phyloP scores from a whole-genome alignment of 2,797 vertebrate species.

The Melanotaenia pygmaea region DNA sequence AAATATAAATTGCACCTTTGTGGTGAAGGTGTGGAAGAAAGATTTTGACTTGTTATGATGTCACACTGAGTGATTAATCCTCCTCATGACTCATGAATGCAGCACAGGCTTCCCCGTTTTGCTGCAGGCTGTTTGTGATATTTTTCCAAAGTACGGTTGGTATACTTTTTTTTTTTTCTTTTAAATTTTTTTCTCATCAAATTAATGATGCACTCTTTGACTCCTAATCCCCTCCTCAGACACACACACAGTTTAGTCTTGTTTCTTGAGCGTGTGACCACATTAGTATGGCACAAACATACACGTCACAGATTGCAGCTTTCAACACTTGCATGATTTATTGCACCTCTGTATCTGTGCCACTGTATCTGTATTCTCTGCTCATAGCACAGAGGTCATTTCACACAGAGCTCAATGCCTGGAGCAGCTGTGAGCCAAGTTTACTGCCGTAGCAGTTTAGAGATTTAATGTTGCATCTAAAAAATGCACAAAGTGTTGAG shows the following conservation, averaged over 20 bases:
- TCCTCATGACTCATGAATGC: conserved; percentile 67
- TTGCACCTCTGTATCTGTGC: conserved; percentile 46
- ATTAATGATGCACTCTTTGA: not conserved
- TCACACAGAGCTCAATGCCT: conserved; percentile 33
- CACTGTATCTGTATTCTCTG: conserved; percentile 35
- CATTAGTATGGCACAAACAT: conserved; percentile 28
- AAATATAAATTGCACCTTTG: conserved; percentile 44
- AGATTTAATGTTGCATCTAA: conserved; percentile 27
- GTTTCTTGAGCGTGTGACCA: conserved; percentile 24
- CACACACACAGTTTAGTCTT: not conserved
- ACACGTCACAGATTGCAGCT: conserved; percentile 51
- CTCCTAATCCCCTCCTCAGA: not conserved
- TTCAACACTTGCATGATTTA: conserved; percentile 66
- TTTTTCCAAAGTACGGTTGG: conserved; percentile 61
- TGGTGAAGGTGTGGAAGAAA: conserved; percentile 55
- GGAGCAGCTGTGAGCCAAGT: conserved; percentile 53
- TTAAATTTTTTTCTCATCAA: not conserved
- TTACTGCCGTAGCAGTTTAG: conserved; percentile 35
- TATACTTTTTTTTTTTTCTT: conserved; percentile 35
- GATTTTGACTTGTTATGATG: conserved; percentile 65
- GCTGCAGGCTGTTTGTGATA: conserved; percentile 33
- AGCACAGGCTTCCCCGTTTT: conserved; percentile 44
- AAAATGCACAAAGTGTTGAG: conserved; percentile 27
- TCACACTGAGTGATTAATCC: conserved; percentile 58
- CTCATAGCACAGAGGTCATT: conserved; percentile 49